These are phyloP conservation scores for Marmota monax DNA, from an alignment of 2,113 vertebrate species.

Conservation along the genomic window DNA sequence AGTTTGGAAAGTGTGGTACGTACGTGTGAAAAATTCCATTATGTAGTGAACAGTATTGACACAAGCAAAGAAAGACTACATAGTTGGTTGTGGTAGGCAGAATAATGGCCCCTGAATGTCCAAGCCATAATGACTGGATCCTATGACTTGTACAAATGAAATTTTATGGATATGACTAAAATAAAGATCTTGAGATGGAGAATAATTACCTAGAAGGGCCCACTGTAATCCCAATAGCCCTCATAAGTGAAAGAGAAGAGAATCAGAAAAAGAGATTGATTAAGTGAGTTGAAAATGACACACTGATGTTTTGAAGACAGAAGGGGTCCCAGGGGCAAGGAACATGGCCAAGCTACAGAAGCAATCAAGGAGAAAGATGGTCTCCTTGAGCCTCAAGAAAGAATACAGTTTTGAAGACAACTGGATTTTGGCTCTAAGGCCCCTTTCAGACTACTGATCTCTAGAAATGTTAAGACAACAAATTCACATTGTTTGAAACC, in stretches of 20 bases:
- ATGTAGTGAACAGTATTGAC: neutral
- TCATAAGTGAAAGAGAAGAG: neutral
- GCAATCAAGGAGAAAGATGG: neutral
- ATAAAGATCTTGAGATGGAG: neutral
- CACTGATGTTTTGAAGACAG: neutral
- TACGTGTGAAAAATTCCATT: neutral
- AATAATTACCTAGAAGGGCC: neutral
- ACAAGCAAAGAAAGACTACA: neutral
- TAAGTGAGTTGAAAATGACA: neutral
- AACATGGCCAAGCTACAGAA: neutral
- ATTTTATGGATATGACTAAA: neutral
- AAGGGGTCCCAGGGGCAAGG: neutral
- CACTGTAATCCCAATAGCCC: neutral
- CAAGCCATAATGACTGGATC: neutral
- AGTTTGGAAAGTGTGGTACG: neutral
- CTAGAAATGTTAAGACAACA: neutral
- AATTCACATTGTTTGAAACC: neutral
- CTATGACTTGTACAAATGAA: neutral
- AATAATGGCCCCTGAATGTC: rapidly evolving
- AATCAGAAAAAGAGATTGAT: neutral
- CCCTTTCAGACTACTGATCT: neutral
- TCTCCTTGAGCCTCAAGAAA: neutral
- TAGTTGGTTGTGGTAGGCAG: neutral
- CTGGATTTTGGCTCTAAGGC: neutral
- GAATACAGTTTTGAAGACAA: neutral